Percentiles rank a stretch among this genome's conserved stretches.
These are phyloP conservation scores for Onychostruthus taczanowskii DNA, from an alignment of 2,113 vertebrate genomes.

Conservation along the genomic window DNA sequence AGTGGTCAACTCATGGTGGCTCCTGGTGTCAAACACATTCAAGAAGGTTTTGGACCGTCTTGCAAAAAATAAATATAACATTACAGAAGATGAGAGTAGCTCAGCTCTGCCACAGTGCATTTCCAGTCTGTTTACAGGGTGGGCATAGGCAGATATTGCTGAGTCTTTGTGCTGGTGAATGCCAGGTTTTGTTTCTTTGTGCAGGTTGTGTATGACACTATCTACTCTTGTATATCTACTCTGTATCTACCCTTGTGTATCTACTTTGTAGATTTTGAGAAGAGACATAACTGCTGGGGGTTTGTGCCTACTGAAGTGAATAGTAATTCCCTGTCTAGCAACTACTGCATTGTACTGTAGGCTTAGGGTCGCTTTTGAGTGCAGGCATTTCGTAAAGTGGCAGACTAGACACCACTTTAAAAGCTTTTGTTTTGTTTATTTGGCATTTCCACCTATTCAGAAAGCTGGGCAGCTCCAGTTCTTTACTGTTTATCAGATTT, in stretches of 20 bases:
- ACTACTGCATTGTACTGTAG: not conserved
- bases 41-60: not conserved
- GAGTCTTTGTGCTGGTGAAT: not conserved
- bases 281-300: not conserved
- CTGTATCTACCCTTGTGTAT: too few species aligned
- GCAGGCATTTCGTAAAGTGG: not conserved
- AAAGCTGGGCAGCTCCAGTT: conserved; percentile 25
- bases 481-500: conserved; percentile 21
- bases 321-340: not conserved
- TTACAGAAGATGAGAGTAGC: not conserved
- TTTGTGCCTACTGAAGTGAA: not conserved
- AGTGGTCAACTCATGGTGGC: not conserved
- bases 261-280: not conserved
- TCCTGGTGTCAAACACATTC: not conserved
- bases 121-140: not conserved
- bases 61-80: not conserved
- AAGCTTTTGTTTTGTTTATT: conserved; percentile 48
- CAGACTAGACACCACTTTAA: not conserved
- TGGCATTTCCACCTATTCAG: conserved; percentile 56
- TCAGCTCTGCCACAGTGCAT: not conserved
- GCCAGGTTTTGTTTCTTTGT: not conserved
- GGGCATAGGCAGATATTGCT: not conserved
- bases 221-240: not conserved
- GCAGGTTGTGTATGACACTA: not conserved
- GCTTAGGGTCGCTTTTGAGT: not conserved